phyloP scores from a whole-genome alignment of 2,113 vertebrate genomes.

The Ammodramus savannarum region DNA sequence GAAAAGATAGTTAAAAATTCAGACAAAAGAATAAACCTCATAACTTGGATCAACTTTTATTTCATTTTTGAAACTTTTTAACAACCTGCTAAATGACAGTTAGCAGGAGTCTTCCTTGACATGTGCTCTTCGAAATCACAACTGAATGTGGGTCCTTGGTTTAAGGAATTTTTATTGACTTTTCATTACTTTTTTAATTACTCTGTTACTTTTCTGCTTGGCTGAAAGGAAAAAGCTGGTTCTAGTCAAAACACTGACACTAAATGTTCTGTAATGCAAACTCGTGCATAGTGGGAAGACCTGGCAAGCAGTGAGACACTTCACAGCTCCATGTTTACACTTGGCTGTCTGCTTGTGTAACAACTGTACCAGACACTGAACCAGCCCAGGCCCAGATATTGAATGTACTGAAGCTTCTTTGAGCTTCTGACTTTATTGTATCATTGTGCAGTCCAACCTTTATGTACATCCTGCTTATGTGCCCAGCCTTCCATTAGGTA shows the following conservation, averaged over 20 bases:
- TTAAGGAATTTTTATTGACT: constrained; percentile 61
- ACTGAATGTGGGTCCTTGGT: background rate
- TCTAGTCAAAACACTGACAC: constrained; percentile 56
- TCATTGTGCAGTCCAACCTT: background rate
- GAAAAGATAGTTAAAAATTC: background rate
- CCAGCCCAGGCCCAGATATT: background rate
- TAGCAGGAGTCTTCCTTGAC: constrained; percentile 45
- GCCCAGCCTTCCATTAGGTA: background rate
- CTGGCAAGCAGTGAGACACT: constrained; percentile 10
- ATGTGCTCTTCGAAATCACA: background rate
- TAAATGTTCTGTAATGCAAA: constrained; percentile 38
- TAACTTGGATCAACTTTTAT: background rate
- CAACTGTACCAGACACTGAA: background rate
- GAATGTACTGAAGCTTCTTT: background rate
- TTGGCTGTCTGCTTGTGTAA: constrained; percentile 2
- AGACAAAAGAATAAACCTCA: background rate
- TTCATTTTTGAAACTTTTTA: constrained; percentile 34
- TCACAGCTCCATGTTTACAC: background rate
- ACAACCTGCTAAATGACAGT: constrained; percentile 35
- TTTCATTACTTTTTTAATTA: constrained; percentile 62
- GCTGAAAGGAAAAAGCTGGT: constrained; percentile 36
- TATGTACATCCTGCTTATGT: background rate
- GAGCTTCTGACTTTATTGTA: background rate
- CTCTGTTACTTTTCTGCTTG: constrained; percentile 35
- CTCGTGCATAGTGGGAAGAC: constrained; percentile 18